These are phyloP conservation scores for Tiliacea citrago DNA, from an alignment of 2,888 invertebrate genomes.

Conservation along the genomic window DNA sequence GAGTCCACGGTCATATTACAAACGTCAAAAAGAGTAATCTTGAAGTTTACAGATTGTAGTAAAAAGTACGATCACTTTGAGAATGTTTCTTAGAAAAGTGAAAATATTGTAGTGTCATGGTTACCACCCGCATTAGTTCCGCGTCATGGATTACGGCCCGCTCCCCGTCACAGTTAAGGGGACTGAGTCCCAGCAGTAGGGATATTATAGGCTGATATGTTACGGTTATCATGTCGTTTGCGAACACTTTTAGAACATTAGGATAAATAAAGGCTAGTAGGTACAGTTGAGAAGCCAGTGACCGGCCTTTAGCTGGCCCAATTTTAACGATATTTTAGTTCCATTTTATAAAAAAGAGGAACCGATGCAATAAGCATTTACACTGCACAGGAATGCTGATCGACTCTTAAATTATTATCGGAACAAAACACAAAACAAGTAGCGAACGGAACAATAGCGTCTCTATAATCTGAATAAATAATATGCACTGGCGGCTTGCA, in stretches of 20 bases:
- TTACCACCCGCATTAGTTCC: slow-evolving; percentile 3
- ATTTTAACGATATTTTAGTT: neutral
- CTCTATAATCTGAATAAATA: slow-evolving; percentile 37
- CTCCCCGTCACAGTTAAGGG: neutral
- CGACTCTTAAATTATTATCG: slow-evolving; percentile 7
- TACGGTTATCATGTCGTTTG: neutral
- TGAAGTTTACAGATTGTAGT: slow-evolving; percentile 31
- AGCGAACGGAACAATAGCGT: slow-evolving; percentile 12
- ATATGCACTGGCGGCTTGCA: slow-evolving; percentile 40
- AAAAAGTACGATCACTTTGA: slow-evolving; percentile 23
- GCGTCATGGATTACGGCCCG: neutral
- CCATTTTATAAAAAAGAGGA: neutral
- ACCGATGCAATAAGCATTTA: neutral
- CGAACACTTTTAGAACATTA: neutral
- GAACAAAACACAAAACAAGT: slow-evolving; percentile 32
- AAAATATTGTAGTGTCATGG: slow-evolving; percentile 35
- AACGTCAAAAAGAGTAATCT: slow-evolving; percentile 44
- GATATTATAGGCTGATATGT: neutral
- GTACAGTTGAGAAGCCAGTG: neutral
- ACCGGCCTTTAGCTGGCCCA: neutral
- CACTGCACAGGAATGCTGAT: neutral
- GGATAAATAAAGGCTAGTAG: neutral
- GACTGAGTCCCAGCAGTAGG: neutral
- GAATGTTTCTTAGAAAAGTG: slow-evolving; percentile 18
- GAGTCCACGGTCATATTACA: slow-evolving; percentile 23